phyloP scores from a whole-genome alignment of 2,888 invertebrate species.

The Trilocha varians region DNA sequence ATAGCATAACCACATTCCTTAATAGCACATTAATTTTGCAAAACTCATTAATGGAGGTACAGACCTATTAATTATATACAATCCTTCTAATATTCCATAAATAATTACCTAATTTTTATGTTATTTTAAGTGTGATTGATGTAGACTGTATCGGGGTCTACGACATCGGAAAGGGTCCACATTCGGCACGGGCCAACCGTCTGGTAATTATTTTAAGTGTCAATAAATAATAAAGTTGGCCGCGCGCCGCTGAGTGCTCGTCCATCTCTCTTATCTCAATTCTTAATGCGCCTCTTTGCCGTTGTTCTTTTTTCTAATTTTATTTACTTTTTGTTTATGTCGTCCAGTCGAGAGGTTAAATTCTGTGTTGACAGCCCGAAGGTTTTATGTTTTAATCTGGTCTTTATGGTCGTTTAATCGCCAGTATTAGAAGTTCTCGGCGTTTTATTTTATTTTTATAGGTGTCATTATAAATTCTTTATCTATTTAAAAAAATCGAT shows the following conservation, averaged over 20 bases:
- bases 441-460: conserved; percentile 27
- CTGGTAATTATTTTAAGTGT: conserved; percentile 71
- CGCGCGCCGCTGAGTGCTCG: conserved; percentile 65
- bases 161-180: conserved; percentile 27
- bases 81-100: too few relatives aligned
- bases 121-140: conserved; percentile 14
- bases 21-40: too few relatives aligned
- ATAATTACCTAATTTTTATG: not conserved
- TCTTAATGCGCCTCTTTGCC: conserved; percentile 72
- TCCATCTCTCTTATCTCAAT: conserved; percentile 71
- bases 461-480: conserved; percentile 26
- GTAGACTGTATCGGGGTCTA: conserved; percentile 28
- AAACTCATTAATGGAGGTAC: too few relatives aligned
- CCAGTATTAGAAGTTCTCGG: conserved; percentile 36
- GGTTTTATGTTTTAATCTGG: conserved; percentile 71
- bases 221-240: conserved; percentile 71
- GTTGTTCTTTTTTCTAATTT: conserved; percentile 48
- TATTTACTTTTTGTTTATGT: conserved; percentile 53
- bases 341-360: conserved; percentile 58
- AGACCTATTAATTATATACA: too few relatives aligned
- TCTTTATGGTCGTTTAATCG: conserved; percentile 57
- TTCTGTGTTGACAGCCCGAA: conserved; percentile 66
- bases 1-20: too few relatives aligned
- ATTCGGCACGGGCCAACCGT: conserved; percentile 67
- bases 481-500: conserved; percentile 45